These are phyloP conservation scores for Trichopoda pennipes DNA, from an alignment of 2,888 invertebrate genomes.

Conservation along the genomic window DNA sequence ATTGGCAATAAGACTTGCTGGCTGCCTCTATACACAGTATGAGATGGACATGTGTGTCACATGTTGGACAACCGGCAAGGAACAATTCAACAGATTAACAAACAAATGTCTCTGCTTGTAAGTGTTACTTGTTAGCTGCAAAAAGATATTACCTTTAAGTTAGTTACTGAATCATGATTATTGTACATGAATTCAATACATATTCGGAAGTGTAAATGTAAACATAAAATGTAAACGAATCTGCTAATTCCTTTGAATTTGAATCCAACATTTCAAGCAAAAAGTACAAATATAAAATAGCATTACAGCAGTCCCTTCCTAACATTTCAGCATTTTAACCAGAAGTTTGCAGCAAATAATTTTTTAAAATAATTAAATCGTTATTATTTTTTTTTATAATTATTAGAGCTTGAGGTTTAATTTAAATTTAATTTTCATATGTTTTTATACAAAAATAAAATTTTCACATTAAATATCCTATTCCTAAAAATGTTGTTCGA, in stretches of 20 bases:
- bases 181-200: not conserved
- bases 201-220: not conserved
- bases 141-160: slow-evolving; percentile 36
- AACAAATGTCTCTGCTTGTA: not conserved
- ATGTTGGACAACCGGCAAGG: slow-evolving; percentile 12
- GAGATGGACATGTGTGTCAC: slow-evolving; percentile 7
- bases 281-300: not conserved
- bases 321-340: too few species aligned
- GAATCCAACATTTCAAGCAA: slow-evolving; percentile 36
- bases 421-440: too few species aligned
- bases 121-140: slow-evolving; percentile 24
- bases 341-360: too few species aligned
- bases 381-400: too few species aligned
- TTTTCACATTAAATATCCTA: too few species aligned
- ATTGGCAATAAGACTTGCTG: slow-evolving; percentile 54
- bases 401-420: too few species aligned
- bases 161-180: slow-evolving; percentile 4
- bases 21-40: slow-evolving; percentile 16
- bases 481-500: too few species aligned
- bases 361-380: too few species aligned
- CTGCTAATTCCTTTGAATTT: slow-evolving; percentile 57
- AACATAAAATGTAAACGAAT: slow-evolving; percentile 1
- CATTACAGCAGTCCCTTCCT: not conserved
- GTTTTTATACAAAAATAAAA: too few species aligned
- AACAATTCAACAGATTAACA: not conserved